Base-by-base conservation (phyloP, 2,888 invertebrate genomes). In the Eupeodes latifasciatus region DNA sequence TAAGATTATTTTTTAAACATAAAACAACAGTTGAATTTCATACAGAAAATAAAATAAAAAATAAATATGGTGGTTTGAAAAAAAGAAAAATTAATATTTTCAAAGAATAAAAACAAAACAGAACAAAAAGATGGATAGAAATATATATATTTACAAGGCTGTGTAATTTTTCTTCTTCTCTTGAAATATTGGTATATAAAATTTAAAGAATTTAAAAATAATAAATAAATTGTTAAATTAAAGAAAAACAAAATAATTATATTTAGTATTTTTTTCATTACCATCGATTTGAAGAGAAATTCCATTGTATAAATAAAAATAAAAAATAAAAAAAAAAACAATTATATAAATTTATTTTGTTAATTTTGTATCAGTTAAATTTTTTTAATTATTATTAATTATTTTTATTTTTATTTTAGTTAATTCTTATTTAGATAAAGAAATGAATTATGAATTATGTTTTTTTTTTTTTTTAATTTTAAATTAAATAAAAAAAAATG, bases 151-250 rank as follows among this genome's bases (percentile, higher is more conserved):
- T 81, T 77, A 80, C 71, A 87, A 88, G 88, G 88, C 88, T 88
- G 88, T 88, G 88, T 88, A 78, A 88, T 85, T 81, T 85, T 88
- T 84, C 87, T 85, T 88, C 85, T 74, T 81, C 61, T 83, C 74
- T 67, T 74, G 34, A 44, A 66, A 82, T 78, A 82, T 82, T 75
- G 59, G 47, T 14, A 69, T 67, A 57, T n/a, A 61, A 76, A 62
- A n/a, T 19, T 12, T 12, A 49, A 14, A 2, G 27, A 66, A 47
- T 4, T 4, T 10, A 14, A 55, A 44, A 36, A 69, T 16, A 40
- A 27, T 4, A 11, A 16, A 34, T 49, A n/a, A 57, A 44, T 51
- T 72, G 66, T 59, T 76, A 44, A 9, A 64, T 27, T 57, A n/a
- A 64, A 74, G 74, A 34, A 49, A 59, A 49, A 49, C 10, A 64